Percentiles rank a stretch among this genome's conserved stretches.
Conservation (phyloP, 2,888 invertebrate species). For the Adelphocoris suturalis region DNA sequence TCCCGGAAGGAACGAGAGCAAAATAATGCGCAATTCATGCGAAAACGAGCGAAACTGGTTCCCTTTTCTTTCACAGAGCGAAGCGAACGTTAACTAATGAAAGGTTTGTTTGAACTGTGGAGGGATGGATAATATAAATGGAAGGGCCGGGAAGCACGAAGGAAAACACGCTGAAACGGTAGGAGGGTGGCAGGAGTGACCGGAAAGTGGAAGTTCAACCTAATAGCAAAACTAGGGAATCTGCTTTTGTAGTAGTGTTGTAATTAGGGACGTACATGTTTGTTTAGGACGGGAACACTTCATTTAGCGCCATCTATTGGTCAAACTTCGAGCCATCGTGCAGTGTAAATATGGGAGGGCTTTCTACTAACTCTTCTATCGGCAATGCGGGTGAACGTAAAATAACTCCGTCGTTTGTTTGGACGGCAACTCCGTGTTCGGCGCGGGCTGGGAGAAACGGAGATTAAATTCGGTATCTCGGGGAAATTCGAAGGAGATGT, state of each 20-base stretch:
- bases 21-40: slow-evolving; percentile 30
- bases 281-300: slow-evolving; percentile 67
- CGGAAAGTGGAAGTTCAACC: slow-evolving; percentile 51
- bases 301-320: slow-evolving; percentile 51
- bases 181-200: not conserved
- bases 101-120: slow-evolving; percentile 24
- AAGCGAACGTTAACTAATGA: slow-evolving; percentile 27
- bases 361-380: slow-evolving; percentile 39
- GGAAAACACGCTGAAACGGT: not conserved
- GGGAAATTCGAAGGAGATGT: not conserved
- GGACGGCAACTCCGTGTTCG: not conserved
- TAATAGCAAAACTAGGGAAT: slow-evolving; percentile 64
- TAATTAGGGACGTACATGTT: slow-evolving; percentile 52
- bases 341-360: slow-evolving; percentile 53
- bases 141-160: slow-evolving; percentile 27
- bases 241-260: slow-evolving; percentile 57
- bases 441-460: not conserved
- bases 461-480: not conserved
- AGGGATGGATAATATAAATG: slow-evolving; percentile 29
- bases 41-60: not conserved
- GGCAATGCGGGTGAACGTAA: slow-evolving; percentile 37
- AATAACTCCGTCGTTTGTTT: slow-evolving; percentile 21
- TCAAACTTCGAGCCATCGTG: slow-evolving; percentile 43
- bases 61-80: not conserved
- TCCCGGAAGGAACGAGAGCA: not conserved